Conservation (phyloP, 2,888 invertebrate species). For the Subacronicta megacephala region DNA sequence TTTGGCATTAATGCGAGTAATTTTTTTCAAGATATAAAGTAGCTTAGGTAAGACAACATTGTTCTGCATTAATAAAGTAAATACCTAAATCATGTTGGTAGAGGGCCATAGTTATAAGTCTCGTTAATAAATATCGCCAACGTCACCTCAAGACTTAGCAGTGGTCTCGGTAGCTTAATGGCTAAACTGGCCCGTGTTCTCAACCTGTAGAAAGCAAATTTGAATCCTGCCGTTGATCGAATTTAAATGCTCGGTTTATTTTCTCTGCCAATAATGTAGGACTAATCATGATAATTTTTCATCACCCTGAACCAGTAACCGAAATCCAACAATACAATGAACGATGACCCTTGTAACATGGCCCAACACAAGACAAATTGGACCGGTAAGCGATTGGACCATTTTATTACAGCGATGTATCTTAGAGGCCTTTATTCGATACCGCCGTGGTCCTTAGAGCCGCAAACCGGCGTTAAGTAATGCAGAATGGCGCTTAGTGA, state of each 20-base stretch:
- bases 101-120: too few relatives aligned
- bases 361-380: constrained; percentile 46
- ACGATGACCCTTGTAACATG: constrained; percentile 22
- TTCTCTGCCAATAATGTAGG: background rate
- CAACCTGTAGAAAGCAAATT: too few relatives aligned
- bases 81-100: too few relatives aligned
- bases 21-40: too few relatives aligned
- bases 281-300: constrained; percentile 30
- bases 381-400: constrained; percentile 35
- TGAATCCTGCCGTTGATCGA: too few relatives aligned
- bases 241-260: too few relatives aligned
- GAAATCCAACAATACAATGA: constrained; percentile 28
- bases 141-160: too few relatives aligned
- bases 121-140: too few relatives aligned
- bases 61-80: background rate
- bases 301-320: constrained; percentile 18
- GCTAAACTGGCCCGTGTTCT: too few relatives aligned
- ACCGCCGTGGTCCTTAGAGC: constrained; percentile 26
- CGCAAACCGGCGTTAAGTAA: constrained; percentile 37
- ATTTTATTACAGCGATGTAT: constrained; percentile 55
- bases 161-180: too few relatives aligned
- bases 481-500: constrained; percentile 20
- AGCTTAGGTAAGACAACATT: too few relatives aligned
- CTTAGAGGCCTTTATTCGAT: constrained; percentile 30
- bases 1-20: too few relatives aligned